Evolutionary conservation across 2,797 vertebrate genomes (phyloP), one percentile per base, ranked within the genome.

Genomic region (Coranthus polyacanthus): DNA sequence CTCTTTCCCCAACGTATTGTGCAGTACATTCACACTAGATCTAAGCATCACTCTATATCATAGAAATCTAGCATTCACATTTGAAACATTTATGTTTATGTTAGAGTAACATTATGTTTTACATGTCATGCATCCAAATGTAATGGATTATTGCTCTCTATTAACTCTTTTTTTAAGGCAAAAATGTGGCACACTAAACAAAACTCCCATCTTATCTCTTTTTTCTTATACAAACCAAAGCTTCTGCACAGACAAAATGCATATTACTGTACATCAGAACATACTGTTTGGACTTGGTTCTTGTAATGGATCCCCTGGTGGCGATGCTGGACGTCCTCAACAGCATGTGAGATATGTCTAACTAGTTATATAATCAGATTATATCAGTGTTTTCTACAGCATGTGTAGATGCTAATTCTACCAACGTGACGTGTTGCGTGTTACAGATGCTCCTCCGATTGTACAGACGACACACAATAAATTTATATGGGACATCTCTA

Each of bases 1-100:
- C 46, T 57, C 32, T 46, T 36, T 18, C 26, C 65, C 71, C 58
- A n/a, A 55, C 13, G 38, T 46, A 37, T 50, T 53, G 16, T 60
- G 52, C 41, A 56, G 39, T 37, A 54, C 39, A 55, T 57, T 57
- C 55, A 78, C 11, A 58, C 52, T 68, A 65, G 2, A 61, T 57
- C 45, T 53, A 71, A 44, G 20, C 12, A 42, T 54, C 15, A 55
- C 12, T 72, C 13, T 60, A 32, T 10, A 41, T 57, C 12, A 32
- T 37, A 45, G 7, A 24, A 16, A 54, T 36, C 36, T 54, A 54
- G 22, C 36, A 6, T 55, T 55, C 53, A 55, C 53, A 55, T 55
- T 55, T 24, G 22, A 55, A 54, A 54, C 51, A 53, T 21, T 37
- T 29, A 29, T 29, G 26, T 29, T 29, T 29, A 29, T 29, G 26